Evolutionary conservation across 2,797 vertebrate genomes (phyloP), one percentile per base, ranked within the genome.

Genomic region (Buceros bicornis): DNA sequence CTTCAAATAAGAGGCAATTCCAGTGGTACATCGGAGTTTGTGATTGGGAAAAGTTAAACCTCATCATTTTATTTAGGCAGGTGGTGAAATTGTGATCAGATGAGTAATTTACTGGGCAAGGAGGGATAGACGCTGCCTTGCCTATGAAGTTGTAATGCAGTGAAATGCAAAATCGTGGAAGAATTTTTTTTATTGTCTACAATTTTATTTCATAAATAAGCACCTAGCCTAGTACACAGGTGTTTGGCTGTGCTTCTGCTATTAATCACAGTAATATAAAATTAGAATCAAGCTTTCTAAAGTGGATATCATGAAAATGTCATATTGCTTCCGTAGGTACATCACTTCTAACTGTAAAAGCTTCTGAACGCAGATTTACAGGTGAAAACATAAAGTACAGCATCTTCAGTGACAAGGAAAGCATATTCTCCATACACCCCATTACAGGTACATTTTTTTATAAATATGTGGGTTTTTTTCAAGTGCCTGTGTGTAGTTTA

Each of bases 371-470:
- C 76, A 97, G 81, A 62, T 96, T 95, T 96, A 90, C 87, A 74
- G 95, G 87, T 95, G 97, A 97, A 71, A 93, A 57, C 42, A 97
- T 99, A 94, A 98, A 96, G 60, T 99, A 99, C 90, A 98, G 97
- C 66, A 96, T 99, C 95, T 98, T 99, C 71, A 98, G 92, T 72
- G 98, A 98, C 83, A 98, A 99, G 60, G 98, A 99, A 96, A 97
- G 98, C 81, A 64, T 98, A 64, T 99, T 99, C 96, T 98, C 97
- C 85, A 98, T 99, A 86, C 98, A 98, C 64, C 97, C 97, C 78
- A 82, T 97, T 82, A 98, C 98, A 96, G 99, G 99, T 99, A 98
- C 95, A 66, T 74, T 28, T 94, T 89, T 50, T 29, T 48, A 57
- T 33, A n/a, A 18, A 14, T 28, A 8, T 19, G 21, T 21, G 47